phyloP scores from a whole-genome alignment of 2,888 invertebrate genomes.

The Cosmorhoe ocellata region DNA sequence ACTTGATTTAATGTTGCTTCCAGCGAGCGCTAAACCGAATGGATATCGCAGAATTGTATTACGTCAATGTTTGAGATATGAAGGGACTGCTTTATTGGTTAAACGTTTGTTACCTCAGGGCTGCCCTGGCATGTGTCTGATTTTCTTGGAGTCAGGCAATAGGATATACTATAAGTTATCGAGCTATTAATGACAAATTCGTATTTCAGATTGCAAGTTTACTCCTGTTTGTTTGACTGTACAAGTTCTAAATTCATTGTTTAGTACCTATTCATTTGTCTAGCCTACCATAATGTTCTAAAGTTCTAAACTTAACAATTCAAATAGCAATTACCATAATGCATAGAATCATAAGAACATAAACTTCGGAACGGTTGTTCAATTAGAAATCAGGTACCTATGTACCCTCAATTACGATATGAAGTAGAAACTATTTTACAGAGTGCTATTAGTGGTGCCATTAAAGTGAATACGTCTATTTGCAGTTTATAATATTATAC shows the following conservation, averaged over 20 bases:
- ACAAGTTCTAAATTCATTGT: too few species aligned
- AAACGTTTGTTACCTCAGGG: constrained; percentile 24
- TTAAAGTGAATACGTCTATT: constrained; percentile 42
- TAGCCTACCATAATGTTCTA: constrained; percentile 6
- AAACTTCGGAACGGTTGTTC: constrained; percentile 24
- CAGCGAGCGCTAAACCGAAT: constrained; percentile 51
- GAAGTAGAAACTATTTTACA: constrained; percentile 47
- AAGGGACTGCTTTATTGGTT: constrained; percentile 33
- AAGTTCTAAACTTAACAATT: constrained; percentile 14
- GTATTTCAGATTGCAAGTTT: background rate
- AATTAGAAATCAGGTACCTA: constrained; percentile 24
- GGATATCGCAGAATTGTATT: constrained; percentile 40
- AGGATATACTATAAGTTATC: background rate
- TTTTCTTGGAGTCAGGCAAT: background rate
- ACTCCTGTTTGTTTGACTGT: too few species aligned
- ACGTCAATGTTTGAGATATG: constrained; percentile 39
- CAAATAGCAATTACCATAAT: constrained; percentile 14
- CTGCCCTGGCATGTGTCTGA: constrained; percentile 10
- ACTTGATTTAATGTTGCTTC: constrained; percentile 74
- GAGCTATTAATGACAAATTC: background rate
- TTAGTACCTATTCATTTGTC: background rate
- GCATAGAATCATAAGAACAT: constrained; percentile 19
- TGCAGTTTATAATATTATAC: constrained; percentile 40
- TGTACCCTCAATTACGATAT: constrained; percentile 37
- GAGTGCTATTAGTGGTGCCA: constrained; percentile 38